Percentiles rank a stretch among this genome's conserved stretches.
Conservation (phyloP, 2,113 vertebrate genomes). For the Lepus europaeus region DNA sequence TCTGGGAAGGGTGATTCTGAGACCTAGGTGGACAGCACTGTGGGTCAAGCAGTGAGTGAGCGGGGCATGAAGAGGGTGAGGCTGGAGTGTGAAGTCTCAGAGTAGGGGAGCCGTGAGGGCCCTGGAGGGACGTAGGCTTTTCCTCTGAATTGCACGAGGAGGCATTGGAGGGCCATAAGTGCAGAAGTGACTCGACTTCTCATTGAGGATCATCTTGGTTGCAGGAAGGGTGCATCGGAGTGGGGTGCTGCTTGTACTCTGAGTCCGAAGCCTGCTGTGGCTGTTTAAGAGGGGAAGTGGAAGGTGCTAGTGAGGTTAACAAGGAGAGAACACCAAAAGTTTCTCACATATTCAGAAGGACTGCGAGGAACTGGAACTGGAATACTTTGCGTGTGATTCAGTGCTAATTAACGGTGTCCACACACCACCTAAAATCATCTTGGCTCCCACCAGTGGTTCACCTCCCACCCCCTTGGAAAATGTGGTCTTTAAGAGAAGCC, state of each 20-base stretch:
- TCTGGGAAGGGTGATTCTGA: too few relatives aligned
- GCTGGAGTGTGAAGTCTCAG: not conserved
- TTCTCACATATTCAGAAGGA: not conserved
- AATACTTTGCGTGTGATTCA: slow-evolving; percentile 12
- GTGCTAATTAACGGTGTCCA: not conserved
- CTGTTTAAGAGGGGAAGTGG: not conserved
- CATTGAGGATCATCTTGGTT: not conserved
- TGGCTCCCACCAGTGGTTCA: not conserved
- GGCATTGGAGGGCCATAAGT: not conserved
- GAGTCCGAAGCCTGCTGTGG: not conserved
- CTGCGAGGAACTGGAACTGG: not conserved
- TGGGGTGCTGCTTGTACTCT: too few relatives aligned
- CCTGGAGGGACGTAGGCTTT: not conserved
- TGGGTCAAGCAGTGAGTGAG: not conserved
- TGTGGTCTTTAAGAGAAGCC: slow-evolving; percentile 29
- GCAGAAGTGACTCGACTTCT: not conserved
- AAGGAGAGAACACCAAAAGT: not conserved
- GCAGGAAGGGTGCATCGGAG: not conserved
- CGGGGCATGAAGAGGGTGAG: not conserved
- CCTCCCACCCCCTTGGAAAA: slow-evolving; percentile 40
- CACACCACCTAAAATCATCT: slow-evolving; percentile 31
- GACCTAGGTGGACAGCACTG: not conserved
- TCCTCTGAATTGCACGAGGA: not conserved
- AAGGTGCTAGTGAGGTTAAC: not conserved
- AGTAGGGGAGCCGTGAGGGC: too few relatives aligned